These are phyloP conservation scores for Sturmia bella DNA, from an alignment of 2,888 invertebrate species.

Conservation along the genomic window DNA sequence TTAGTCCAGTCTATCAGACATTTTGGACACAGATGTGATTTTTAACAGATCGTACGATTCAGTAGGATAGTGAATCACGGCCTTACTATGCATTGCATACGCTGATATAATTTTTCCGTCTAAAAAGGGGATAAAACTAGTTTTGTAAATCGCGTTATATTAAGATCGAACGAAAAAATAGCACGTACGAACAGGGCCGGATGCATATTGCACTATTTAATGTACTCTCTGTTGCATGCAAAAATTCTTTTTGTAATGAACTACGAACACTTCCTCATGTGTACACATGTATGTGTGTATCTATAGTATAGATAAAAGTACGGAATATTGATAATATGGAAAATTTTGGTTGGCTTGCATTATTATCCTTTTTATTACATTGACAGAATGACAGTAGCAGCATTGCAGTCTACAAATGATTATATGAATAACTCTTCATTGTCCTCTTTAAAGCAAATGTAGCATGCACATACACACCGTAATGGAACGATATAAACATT, in stretches of 20 bases:
- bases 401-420: constrained; percentile 69
- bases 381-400: constrained; percentile 68
- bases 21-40: no score
- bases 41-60: no score
- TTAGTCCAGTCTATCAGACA: no score
- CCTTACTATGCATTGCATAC: no score
- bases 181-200: neutral
- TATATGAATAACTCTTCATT: constrained; percentile 56
- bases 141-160: no score
- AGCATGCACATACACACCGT: neutral
- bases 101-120: no score
- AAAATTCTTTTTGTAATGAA: constrained; percentile 50
- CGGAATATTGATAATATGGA: constrained; percentile 37
- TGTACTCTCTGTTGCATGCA: constrained; percentile 57
- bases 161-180: no score
- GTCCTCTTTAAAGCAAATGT: constrained; percentile 41
- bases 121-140: no score
- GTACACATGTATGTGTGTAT: neutral
- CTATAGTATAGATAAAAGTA: neutral
- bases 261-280: neutral
- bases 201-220: constrained; percentile 29
- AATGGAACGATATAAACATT: neutral
- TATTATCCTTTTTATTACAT: constrained; percentile 59
- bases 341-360: constrained; percentile 56
- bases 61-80: no score